Conservation (phyloP, 2,888 invertebrate genomes). For the Eupithecia pulchellata region DNA sequence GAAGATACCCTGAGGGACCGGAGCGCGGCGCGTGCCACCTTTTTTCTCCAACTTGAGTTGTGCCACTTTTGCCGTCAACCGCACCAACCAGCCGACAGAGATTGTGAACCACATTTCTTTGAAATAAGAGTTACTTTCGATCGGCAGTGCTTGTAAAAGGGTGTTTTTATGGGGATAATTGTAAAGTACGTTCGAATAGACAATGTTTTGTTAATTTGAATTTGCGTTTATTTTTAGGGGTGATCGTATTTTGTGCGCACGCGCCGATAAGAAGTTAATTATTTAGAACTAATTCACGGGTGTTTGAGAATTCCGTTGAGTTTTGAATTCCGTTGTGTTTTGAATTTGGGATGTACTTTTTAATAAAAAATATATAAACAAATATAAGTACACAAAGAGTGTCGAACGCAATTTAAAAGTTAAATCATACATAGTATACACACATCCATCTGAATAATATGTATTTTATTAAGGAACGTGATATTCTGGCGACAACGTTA, state of each 20-base stretch:
- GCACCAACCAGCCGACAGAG: slow-evolving; percentile 26
- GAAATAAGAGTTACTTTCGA: slow-evolving; percentile 30
- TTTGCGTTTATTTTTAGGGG: slow-evolving; percentile 65
- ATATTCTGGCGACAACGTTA: too few relatives aligned
- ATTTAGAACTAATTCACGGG: slow-evolving; percentile 82
- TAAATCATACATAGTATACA: too few relatives aligned
- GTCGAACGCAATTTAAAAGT: too few relatives aligned
- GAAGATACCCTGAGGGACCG: slow-evolving; percentile 72
- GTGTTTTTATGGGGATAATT: slow-evolving; percentile 44
- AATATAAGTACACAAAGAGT: too few relatives aligned
- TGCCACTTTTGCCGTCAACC: slow-evolving; percentile 63
- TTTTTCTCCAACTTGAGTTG: slow-evolving; percentile 79
- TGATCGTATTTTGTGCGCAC: slow-evolving; percentile 71
- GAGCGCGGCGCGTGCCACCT: slow-evolving; percentile 79
- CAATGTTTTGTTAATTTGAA: slow-evolving; percentile 83
- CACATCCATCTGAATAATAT: too few relatives aligned
- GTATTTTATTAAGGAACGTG: too few relatives aligned
- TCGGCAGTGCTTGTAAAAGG: slow-evolving; percentile 44
- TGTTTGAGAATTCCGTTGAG: slow-evolving; percentile 69
- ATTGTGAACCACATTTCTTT: slow-evolving; percentile 42
- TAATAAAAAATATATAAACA: neutral
- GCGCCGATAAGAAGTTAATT: slow-evolving; percentile 81
- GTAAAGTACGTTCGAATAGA: slow-evolving; percentile 41
- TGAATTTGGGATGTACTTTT: slow-evolving; percentile 55
- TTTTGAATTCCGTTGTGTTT: slow-evolving; percentile 68